Base-by-base conservation (phyloP, 2,888 invertebrate species). In the Acrobasis suavella region DNA sequence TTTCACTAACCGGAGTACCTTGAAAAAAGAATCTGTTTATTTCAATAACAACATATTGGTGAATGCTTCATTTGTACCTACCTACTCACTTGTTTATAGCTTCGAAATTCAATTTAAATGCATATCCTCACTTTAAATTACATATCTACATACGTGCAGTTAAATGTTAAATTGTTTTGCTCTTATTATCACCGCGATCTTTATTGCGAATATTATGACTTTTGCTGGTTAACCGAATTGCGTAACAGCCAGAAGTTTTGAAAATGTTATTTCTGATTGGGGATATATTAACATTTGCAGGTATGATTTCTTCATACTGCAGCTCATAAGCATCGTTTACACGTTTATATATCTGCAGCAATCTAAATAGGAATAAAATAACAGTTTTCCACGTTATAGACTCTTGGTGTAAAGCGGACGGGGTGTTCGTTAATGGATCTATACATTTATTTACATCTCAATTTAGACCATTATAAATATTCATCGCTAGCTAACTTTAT, bases 391-490 rank as follows among this genome's bases (percentile, higher is more conserved):
- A 62, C 67, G 62, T 65, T 64, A 58, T 63, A 67, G 63, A 59
- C 64, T 67, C 66, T 58, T 60, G 63, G 68, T 62, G 66, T 63
- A 66, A 66, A 66, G 63, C 64, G 62, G 62, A 64, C 61, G 56
- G 74, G 73, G 74, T 72, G 77, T 80, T 76, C 74, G 72, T 84
- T 84, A 82, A 83, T 85, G 78, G 77, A 75, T 76, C 77, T 80
- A 79, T 80, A 82, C 81, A 84, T 83, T 83, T 81, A 86, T 85
- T 84, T 81, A 85, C 84, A 85, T 85, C 83, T 87, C 78, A 83
- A 87, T 88, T 81, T 72, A 73, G 70, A 70, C 65, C 72, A 77
- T 78, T 83, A 85, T 85, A 83, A 83, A 87, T 87, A 85, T 85
- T 88, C 81, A 87, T 85, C 69, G 71, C 73, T 46, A 68, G 73